Conservation (phyloP, 2,888 invertebrate genomes). For the Lamproptera curius region DNA sequence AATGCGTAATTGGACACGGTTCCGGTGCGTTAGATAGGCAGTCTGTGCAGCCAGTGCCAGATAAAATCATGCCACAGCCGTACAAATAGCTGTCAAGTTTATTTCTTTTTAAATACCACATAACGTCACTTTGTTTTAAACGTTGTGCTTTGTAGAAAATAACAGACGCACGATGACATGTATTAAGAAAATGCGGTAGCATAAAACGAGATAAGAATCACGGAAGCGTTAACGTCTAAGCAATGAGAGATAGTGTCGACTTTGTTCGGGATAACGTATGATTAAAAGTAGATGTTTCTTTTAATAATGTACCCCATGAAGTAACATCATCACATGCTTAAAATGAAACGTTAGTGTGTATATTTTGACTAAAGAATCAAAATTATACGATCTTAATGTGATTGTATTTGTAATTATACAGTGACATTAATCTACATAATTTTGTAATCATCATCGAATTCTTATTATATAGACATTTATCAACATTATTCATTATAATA, state of each 20-base stretch:
- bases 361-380: too few species aligned
- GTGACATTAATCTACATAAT: too few species aligned
- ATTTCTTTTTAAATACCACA: constrained; percentile 18
- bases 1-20: constrained; percentile 45
- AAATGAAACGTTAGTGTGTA: too few species aligned
- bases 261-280: neutral
- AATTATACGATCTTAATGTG: too few species aligned
- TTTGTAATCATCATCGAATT: too few species aligned
- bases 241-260: neutral
- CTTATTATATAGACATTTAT: too few species aligned
- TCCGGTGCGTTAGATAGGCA: constrained; percentile 33
- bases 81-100: constrained; percentile 13
- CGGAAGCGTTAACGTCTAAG: neutral
- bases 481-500: too few species aligned
- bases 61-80: constrained; percentile 26
- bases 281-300: neutral
- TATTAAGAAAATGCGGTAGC: neutral
- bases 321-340: too few species aligned
- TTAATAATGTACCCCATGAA: neutral
- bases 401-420: too few species aligned
- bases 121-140: constrained; percentile 10
- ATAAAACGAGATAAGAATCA: neutral
- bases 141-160: constrained; percentile 2
- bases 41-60: constrained; percentile 17
- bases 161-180: constrained; percentile 1